phyloP scores from a whole-genome alignment of 2,888 invertebrate genomes.

The Coelogynopora nodosa region DNA sequence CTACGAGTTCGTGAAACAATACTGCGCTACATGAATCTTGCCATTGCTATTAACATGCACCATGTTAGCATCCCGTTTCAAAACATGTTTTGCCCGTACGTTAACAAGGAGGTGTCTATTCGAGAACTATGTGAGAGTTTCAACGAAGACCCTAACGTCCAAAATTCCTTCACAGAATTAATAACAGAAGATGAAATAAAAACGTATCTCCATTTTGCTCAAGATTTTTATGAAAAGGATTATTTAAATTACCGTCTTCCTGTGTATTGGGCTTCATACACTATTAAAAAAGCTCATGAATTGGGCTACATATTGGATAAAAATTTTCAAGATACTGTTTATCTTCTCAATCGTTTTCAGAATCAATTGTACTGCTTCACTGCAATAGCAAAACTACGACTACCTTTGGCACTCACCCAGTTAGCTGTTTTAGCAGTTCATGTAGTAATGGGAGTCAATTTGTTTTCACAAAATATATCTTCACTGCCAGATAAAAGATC shows the following conservation, averaged over 20 bases:
- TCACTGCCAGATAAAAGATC: no score
- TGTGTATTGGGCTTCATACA: not conserved
- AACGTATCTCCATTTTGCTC: not conserved
- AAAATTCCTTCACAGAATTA: not conserved
- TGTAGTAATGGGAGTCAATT: not conserved
- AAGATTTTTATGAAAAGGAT: not conserved
- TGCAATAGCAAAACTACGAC: not conserved
- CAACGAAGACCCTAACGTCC: not conserved
- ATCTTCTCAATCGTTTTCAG: not conserved
- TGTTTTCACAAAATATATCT: not conserved
- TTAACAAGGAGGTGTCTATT: not conserved
- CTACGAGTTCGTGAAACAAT: not conserved
- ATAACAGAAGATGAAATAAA: not conserved
- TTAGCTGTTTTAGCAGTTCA: not conserved
- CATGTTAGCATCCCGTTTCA: not conserved
- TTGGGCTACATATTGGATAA: not conserved
- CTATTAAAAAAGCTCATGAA: not conserved
- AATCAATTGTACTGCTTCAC: not conserved
- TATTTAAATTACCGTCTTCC: not conserved
- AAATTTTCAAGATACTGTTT: not conserved
- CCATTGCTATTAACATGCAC: not conserved
- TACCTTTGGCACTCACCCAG: not conserved
- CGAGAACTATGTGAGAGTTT: not conserved
- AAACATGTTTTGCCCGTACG: not conserved
- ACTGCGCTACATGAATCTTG: not conserved